phyloP scores from a whole-genome alignment of 2,888 invertebrate species.

The Kryphioiulus occultus region DNA sequence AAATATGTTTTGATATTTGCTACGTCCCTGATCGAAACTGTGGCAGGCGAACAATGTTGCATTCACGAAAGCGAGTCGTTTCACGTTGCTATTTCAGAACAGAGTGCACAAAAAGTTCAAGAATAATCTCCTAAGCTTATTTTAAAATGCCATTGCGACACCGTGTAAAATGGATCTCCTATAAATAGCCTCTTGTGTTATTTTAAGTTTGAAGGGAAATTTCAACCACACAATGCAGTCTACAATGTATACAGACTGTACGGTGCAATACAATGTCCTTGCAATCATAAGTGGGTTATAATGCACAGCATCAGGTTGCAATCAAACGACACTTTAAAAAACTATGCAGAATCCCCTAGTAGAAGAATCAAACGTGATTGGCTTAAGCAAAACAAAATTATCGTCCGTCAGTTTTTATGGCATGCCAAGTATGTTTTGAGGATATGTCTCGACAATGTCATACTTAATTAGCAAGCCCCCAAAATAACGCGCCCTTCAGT shows the following conservation, averaged over 20 bases:
- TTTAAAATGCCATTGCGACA: slow-evolving; percentile 36
- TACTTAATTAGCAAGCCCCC: slow-evolving; percentile 20
- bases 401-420: slow-evolving; percentile 29
- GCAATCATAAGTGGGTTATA: background rate
- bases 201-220: background rate
- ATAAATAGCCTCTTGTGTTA: slow-evolving; percentile 11
- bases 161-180: slow-evolving; percentile 32
- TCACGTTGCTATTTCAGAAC: background rate
- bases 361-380: background rate
- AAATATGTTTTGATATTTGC: background rate
- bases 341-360: background rate
- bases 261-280: background rate
- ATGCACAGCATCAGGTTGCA: background rate
- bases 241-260: too few species aligned
- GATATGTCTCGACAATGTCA: slow-evolving; percentile 16
- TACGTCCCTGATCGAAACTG: background rate
- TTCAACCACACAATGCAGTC: background rate
- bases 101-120: slow-evolving; percentile 35
- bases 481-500: slow-evolving; percentile 32
- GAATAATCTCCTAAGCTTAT: slow-evolving; percentile 21
- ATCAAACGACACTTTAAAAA: background rate
- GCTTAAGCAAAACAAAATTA: slow-evolving; percentile 6
- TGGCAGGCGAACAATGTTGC: background rate
- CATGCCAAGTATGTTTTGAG: slow-evolving; percentile 40
- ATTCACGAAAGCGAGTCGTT: background rate